A percentile compares a stretch with the other conserved stretches of the same genome.
Evolutionary conservation across 2,797 vertebrate genomes (phyloP).

Genomic region (Agapornis canus): DNA sequence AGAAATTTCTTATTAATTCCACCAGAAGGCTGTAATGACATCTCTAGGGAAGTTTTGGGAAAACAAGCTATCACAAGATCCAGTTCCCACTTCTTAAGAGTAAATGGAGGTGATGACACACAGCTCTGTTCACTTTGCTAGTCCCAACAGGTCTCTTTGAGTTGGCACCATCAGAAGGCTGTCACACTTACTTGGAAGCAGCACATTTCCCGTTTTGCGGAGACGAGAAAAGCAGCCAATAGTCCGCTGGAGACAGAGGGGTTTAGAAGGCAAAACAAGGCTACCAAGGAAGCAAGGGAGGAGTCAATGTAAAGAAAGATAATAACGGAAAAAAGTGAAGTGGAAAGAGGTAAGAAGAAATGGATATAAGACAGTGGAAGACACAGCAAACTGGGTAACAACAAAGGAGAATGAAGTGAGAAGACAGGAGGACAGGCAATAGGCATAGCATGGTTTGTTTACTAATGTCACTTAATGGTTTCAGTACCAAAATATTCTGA

Average conservation of each 20-base stretch:
- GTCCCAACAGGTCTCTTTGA: background rate
- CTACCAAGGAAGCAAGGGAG: background rate
- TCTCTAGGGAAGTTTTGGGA: background rate
- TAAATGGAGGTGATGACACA: background rate
- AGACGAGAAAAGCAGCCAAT: background rate
- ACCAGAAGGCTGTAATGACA: slow-evolving; percentile 1
- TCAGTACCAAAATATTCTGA: background rate
- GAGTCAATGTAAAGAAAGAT: background rate
- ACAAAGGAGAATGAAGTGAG: background rate
- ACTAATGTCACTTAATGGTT: background rate
- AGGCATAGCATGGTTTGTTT: background rate
- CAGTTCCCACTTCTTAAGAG: background rate
- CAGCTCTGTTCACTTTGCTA: background rate
- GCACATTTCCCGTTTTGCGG: background rate
- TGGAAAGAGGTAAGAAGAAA: background rate
- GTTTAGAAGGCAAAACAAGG: background rate
- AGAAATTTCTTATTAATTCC: background rate
- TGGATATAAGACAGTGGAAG: background rate
- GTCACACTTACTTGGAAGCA: background rate
- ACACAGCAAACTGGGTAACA: background rate
- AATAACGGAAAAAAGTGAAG: background rate
- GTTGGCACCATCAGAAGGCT: background rate
- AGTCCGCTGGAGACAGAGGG: background rate
- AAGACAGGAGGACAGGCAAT: background rate
- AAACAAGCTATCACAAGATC: background rate